Evolutionary conservation across 1,140 invertebrate genomes (phyloP).

Genomic region (Hesperophylax magnus): DNA sequence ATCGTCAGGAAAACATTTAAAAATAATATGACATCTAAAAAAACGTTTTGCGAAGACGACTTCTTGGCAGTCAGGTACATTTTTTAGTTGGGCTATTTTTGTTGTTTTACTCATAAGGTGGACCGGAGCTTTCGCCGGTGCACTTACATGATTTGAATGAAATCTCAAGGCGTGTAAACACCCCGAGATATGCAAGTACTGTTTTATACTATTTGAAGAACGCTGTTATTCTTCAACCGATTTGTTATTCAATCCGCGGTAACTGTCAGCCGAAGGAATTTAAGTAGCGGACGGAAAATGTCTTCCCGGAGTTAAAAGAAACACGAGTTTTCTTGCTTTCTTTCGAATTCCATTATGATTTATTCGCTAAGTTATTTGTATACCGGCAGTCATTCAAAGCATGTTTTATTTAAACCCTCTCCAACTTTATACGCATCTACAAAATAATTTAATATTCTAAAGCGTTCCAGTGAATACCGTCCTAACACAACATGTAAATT

Average conservation of each 20-base stretch:
- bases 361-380: not conserved
- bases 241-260: constrained; percentile 17
- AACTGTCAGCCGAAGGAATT: constrained; percentile 2
- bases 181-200: not conserved
- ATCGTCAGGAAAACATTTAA: not conserved
- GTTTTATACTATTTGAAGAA: not conserved
- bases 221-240: constrained; percentile 7
- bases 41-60: not conserved
- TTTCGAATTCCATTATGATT: constrained; percentile 4
- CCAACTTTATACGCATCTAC: too few species aligned
- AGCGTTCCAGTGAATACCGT: too few species aligned
- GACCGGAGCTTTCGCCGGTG: not conserved
- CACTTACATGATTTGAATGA: constrained; percentile 21
- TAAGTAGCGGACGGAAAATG: not conserved
- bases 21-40: constrained; percentile 3
- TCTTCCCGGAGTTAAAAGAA: not conserved
- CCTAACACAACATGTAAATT: too few species aligned
- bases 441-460: too few species aligned
- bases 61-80: constrained; percentile 8
- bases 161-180: not conserved
- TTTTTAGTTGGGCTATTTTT: constrained; percentile 1
- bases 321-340: not conserved
- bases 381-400: too few species aligned
- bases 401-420: too few species aligned
- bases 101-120: not conserved